Evolutionary conservation across 1,140 invertebrate species (phyloP), one percentile per base, ranked within the genome.

Genomic region (Aphis craccivora): DNA sequence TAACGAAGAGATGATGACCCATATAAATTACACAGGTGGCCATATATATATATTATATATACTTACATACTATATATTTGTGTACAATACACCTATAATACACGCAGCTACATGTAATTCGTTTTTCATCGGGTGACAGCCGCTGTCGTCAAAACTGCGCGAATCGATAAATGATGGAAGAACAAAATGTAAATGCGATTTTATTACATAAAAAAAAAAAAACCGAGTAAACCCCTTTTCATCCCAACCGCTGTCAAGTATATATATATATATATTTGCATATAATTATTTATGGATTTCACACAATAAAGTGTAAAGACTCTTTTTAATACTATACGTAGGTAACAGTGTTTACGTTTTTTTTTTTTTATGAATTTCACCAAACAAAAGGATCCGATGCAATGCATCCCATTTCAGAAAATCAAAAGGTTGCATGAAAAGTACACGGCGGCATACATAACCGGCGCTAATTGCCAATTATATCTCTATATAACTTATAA

Each of bases 141-240:
- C 30, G 14, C 60, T 18, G 30, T 76, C 60, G 60, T 76, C 60
- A 76, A 76, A 76, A 76, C 60, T 76, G 60, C 60, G 60, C 60
- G 4, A 76, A 76, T 76, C 60, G 60, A 76, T 76, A n/a, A 76
- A 76, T 35, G 60, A 76, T 35, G 60, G 60, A 76, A n/a, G n/a
- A 76, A 76, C 60, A 76, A 76, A 76, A 76, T 76, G 60, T 76
- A 76, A 76, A 76, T 76, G 60, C 30, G 60, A 76, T 76, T 76
- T 76, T 76, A 76, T 76, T 76, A 18, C n/a, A 51, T 11, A 76
- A 6, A 76, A 76, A 67, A 76, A 67, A 55, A n/a, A 76, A 76
- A n/a, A 18, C 0, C 30, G 14, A n/a, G 18, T 18, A 76, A 76
- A 76, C 30, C 60, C 60, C n/a, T 76, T 67, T 35, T 76, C 60